Base-by-base conservation (phyloP, 2,113 vertebrate genomes). In the Gila orcuttii region DNA sequence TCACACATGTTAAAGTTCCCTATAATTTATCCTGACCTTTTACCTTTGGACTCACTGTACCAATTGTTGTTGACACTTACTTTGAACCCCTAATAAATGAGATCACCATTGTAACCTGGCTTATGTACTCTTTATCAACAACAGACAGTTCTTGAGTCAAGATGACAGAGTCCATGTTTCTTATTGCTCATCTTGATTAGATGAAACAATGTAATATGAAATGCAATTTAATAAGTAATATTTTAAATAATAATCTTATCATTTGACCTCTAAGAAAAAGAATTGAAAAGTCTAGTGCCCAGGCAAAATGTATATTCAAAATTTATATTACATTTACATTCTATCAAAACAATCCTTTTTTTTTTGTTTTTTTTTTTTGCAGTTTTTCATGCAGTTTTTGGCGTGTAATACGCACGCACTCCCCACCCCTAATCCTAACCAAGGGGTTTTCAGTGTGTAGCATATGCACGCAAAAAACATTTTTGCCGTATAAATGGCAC, bases 111-210 rank as follows among this genome's bases (percentile, higher is more conserved):
- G 8, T 33, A 23, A 33, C 5, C 4, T 59, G 11, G 21, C 19
- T 4, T 57, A 57, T 36, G 8, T 55, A 55, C 47, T 55, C 13
- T 28, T 39, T 21, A 69, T 69, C 66, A 36, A 21, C 66, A 69
- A 69, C 31, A 69, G 7, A 36, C 66, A 69, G n/a, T 47, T 45
- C 12, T 33, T 77, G 21, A 79, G 31, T 59, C 76, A 21, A 23
- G 31, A 78, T 85, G 42, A 50, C 85, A 83, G 76, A 75, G 84
- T 88, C 83, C 79, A 85, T 19, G 31, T 62, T 33, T 82, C 47
- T 71, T 82, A 76, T 68, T 69, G 47, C 10, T 76, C 12, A 36
- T 31, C 21, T n/a, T 47, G 59, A 66, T 57, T 79, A 76, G 76
- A 39, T 79, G 59, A 79, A 39, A 23, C 64, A 64, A 90, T 78